Evolutionary conservation across 2,797 vertebrate genomes (phyloP).

Genomic region (Notamacropus eugenii): DNA sequence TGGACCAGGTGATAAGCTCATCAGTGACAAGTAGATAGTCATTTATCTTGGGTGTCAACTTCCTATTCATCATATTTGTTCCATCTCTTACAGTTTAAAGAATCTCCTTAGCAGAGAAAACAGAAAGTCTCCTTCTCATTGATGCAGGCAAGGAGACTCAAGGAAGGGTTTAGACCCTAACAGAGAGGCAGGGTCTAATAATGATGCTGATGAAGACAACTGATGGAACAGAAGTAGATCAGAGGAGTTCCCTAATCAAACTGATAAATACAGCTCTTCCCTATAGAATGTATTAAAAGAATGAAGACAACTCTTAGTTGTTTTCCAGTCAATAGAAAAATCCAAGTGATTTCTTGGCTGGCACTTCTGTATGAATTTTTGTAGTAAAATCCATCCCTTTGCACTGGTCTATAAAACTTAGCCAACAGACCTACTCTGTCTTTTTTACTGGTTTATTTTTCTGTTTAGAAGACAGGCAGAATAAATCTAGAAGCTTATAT

Average conservation of each 20-base stretch:
- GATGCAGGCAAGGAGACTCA: neutral
- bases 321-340: neutral
- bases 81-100: neutral
- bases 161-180: neutral
- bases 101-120: neutral
- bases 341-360: neutral
- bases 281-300: neutral
- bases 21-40: neutral
- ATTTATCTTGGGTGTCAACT: neutral
- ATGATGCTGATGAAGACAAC: neutral
- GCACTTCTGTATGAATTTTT: neutral
- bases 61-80: neutral
- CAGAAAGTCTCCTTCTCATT: neutral
- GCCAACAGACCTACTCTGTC: neutral
- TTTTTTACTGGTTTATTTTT: neutral
- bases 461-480: neutral
- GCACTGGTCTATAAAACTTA: neutral
- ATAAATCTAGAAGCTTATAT: neutral
- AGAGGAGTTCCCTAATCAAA: neutral
- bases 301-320: neutral
- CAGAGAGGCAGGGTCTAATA: neutral
- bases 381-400: neutral
- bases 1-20: neutral
- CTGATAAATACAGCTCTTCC: neutral
- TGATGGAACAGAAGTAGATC: neutral